Evolutionary conservation across 2,888 invertebrate species (phyloP).

Genomic region (Hylaea fasciaria): DNA sequence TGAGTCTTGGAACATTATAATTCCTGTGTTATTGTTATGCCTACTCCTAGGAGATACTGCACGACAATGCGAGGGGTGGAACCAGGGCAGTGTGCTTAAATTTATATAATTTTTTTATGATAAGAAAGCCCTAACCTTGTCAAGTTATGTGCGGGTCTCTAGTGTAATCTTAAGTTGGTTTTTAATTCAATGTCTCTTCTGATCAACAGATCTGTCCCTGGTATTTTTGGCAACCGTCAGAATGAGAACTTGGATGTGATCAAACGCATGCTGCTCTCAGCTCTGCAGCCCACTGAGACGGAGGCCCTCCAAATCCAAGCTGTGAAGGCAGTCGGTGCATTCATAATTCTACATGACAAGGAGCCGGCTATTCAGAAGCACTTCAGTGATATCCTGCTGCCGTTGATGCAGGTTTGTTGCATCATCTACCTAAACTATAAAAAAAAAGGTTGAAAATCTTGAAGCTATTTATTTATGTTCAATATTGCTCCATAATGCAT

Average conservation of each 20-base stretch:
- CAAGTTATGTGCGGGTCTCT: too few species aligned
- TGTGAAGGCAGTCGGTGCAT: conserved; percentile 93
- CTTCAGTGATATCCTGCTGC: conserved; percentile 93
- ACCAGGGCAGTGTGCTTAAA: too few species aligned
- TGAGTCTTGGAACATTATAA: too few species aligned
- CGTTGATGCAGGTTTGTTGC: conserved; percentile 87
- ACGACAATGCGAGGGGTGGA: too few species aligned
- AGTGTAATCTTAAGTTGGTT: too few species aligned
- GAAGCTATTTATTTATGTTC: too few species aligned
- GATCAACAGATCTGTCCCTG: conserved; percentile 92
- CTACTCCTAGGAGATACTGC: too few species aligned
- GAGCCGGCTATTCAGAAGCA: conserved; percentile 95
- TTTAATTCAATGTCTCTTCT: not conserved
- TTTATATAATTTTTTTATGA: too few species aligned
- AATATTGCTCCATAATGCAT: too few species aligned
- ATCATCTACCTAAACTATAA: conserved; percentile 17
- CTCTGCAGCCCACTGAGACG: conserved; percentile 89
- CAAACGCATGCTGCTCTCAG: conserved; percentile 96
- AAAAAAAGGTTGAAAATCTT: too few species aligned
- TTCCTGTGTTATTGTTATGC: too few species aligned
- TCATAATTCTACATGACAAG: conserved; percentile 96
- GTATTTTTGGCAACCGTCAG: conserved; percentile 98
- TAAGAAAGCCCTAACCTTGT: too few species aligned
- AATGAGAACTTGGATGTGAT: conserved; percentile 95
- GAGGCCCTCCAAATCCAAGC: conserved; percentile 92